Evolutionary conservation across 1,140 invertebrate species (phyloP).

Genomic region (Chironomus tepperi): DNA sequence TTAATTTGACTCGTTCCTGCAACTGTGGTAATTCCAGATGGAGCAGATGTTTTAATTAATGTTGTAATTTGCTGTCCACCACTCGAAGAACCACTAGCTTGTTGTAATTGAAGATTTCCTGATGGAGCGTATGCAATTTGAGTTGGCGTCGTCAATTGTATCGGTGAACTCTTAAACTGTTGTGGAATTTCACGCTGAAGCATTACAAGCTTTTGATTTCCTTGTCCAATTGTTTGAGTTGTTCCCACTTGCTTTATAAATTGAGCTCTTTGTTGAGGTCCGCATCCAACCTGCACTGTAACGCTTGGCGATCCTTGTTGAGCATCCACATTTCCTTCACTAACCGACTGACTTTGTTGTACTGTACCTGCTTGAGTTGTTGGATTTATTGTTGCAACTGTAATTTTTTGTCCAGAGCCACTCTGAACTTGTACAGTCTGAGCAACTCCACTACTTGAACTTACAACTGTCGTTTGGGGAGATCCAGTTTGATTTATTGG

Average conservation of each 20-base stretch:
- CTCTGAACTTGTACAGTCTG: constrained; percentile 34
- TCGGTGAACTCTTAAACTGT: constrained; percentile 48
- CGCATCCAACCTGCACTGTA: constrained; percentile 34
- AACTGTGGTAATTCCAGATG: background rate
- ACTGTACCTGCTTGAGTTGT: constrained; percentile 29
- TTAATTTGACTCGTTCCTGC: background rate
- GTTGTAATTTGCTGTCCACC: background rate
- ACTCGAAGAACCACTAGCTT: background rate
- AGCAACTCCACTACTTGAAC: constrained; percentile 27
- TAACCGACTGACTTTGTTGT: constrained; percentile 28
- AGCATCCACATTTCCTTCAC: constrained; percentile 31
- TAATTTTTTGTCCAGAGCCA: constrained; percentile 37
- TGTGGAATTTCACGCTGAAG: constrained; percentile 59
- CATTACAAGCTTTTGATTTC: constrained; percentile 57
- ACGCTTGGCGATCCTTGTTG: constrained; percentile 28
- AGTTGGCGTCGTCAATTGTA: constrained; percentile 41
- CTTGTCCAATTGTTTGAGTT: constrained; percentile 44
- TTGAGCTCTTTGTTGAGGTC: constrained; percentile 33
- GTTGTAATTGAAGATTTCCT: background rate
- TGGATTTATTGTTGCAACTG: constrained; percentile 35
- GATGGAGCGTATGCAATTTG: constrained; percentile 29
- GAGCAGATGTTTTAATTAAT: background rate
- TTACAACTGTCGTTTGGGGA: constrained; percentile 34
- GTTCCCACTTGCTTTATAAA: constrained; percentile 40
- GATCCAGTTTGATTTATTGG: constrained; percentile 30